phyloP scores from a whole-genome alignment of 2,113 vertebrate genomes.

The Cyphomyrus discorhynchus region DNA sequence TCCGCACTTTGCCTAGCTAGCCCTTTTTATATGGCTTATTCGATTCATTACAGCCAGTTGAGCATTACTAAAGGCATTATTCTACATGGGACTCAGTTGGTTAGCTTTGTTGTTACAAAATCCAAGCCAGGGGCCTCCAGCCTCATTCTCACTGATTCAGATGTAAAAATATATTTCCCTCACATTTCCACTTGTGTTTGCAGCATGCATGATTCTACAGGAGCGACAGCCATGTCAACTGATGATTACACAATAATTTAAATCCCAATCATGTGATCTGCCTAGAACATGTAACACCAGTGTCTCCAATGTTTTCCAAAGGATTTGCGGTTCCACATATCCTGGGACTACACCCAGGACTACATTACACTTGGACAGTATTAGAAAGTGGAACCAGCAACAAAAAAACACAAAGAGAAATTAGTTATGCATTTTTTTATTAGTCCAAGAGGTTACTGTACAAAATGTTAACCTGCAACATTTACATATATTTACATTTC shows the following conservation, averaged over 20 bases:
- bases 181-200: background rate
- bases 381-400: background rate
- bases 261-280: background rate
- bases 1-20: background rate
- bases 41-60: background rate
- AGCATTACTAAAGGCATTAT: background rate
- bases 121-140: background rate
- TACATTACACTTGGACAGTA: background rate
- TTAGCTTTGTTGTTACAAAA: background rate
- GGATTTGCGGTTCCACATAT: background rate
- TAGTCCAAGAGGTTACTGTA: background rate
- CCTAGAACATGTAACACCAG: background rate
- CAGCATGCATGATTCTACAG: background rate
- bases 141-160: background rate
- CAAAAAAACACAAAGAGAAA: background rate
- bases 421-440: background rate
- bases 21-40: background rate
- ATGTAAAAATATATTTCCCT: background rate
- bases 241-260: background rate
- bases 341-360: background rate
- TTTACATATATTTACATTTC: background rate
- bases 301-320: background rate
- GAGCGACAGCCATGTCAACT: background rate
- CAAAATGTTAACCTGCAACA: background rate
- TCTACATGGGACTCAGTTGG: background rate